Base-by-base conservation (phyloP, 2,888 invertebrate genomes). In the Volucella inflata region DNA sequence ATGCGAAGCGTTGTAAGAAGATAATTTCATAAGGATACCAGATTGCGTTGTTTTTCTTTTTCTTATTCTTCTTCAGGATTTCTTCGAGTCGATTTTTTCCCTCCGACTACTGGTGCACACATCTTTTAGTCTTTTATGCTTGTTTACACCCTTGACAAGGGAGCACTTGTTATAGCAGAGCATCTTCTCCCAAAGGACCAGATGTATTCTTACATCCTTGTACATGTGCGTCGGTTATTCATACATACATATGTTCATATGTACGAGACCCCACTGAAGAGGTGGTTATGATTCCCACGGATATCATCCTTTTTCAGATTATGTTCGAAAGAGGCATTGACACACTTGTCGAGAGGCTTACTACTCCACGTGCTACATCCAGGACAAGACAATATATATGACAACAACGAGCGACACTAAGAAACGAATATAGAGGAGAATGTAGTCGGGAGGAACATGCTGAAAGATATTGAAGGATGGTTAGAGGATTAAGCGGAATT, bases 271-370 rank as follows among this genome's bases (percentile, higher is more conserved):
- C 40, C 40, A 51, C 40, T 70, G 55, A 46, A 62, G 62, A 40
- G 38, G 65, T 71, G 78, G 70, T 64, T 78, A 70, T 71, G 70
- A 51, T 71, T 78, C 78, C 78, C 70, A 78, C 78, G 78, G 64
- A 78, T 71, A 78, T 71, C 70, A 71, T 78, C 62, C 64, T 77
- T 46, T 14, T 70, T 36, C 46, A 70, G 77, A 70, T 78, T 78
- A 78, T 64, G 55, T 21, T 55, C 40, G 16, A 17, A 68, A 46
- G 62, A 48, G 60, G 53, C 70, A 78, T 78, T 78, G 77, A 55
- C 62, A 68, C 55, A 71, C 70, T 78, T 64, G 60, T 62, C 68
- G 14, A 12, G 44, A 46, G 17, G 64, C 74, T 50, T 50, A 46
- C 57, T 70, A 70, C 48, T 55, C 38, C 57, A 30, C 44, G 55